Evolutionary conservation across 2,888 invertebrate genomes (phyloP), one percentile per base, ranked within the genome.

Genomic region (Sarcophaga rosellei): DNA sequence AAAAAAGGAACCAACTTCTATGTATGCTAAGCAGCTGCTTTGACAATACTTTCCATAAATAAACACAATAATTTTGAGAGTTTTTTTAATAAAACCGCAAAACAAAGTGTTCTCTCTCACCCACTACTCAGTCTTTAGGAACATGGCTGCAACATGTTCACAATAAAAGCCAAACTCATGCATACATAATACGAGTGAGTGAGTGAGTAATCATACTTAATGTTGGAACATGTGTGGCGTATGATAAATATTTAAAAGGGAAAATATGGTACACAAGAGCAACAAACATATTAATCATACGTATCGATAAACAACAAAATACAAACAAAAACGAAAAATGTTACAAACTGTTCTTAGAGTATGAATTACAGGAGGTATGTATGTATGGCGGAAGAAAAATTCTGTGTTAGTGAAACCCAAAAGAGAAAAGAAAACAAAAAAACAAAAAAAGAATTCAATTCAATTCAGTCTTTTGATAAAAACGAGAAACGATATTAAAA

Each of bases 211-310:
- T 35, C 35, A 35, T 17, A 15, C 53, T 3, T 53, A 53, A 15
- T 53, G 53, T 53, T 53, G 53, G 17, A 53, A 17, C 17, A 63
- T 63, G 25, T 63, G 25, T 53, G 68, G 53, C 47, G 74, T 70
- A 81, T 76, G 59, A 75, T 69, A 57, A 69, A 70, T 81, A 81
- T 70, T 57, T 20, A 57, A 76, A 57, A 57, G 23, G 15, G 17
- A 53, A 53, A 35, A 35, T 35, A 10, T 35, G 8, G 15, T 17
- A 17, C 53, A 53, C 5, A 17, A 15, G 12, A 47, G 15, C 11
- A 1, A 35, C 11, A 57, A 35, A 69, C 35, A 76, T 75, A 81
- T 70, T 70, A 81, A 70, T 81, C 81, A 76, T 72, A 76, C 81
- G 76, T 47, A 45, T 15, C 20, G 63, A 25, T 65, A 59, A 65